Conservation (phyloP, 1,140 invertebrate species). For the Ptiloglossa arizonensis region DNA sequence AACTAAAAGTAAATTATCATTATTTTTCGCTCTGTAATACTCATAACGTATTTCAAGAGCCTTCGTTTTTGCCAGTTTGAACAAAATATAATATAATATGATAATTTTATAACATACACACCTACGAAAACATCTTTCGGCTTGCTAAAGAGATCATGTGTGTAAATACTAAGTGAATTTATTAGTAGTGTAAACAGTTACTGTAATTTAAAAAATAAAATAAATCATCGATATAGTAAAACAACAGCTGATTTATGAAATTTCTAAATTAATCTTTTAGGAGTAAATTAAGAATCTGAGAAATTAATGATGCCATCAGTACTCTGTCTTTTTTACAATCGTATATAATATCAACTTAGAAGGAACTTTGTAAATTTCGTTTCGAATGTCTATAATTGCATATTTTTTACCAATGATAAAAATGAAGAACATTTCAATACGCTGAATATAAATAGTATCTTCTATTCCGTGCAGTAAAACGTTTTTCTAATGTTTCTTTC, state of each 20-base stretch:
- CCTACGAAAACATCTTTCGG: too few species aligned
- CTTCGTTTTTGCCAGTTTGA: too few species aligned
- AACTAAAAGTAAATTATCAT: too few species aligned
- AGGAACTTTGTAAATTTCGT: background rate
- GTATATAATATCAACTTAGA: background rate
- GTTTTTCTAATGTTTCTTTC: slow-evolving; percentile 45
- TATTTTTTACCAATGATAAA: background rate
- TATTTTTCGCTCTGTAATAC: too few species aligned
- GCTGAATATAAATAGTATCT: background rate
- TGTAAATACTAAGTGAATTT: too few species aligned
- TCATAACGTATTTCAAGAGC: too few species aligned
- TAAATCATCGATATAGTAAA: too few species aligned
- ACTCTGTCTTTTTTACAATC: background rate
- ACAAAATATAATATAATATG: too few species aligned
- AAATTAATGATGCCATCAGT: background rate
- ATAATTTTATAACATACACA: too few species aligned
- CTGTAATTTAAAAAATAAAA: background rate
- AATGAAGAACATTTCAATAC: background rate
- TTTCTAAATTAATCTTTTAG: background rate
- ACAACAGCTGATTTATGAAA: too few species aligned
- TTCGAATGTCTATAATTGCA: background rate
- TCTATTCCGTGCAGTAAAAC: background rate
- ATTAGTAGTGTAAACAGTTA: too few species aligned
- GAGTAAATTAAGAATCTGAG: background rate
- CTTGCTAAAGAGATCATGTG: too few species aligned